Evolutionary conservation across 1,140 invertebrate species (phyloP).

Genomic region (Neodiprion fabricii): DNA sequence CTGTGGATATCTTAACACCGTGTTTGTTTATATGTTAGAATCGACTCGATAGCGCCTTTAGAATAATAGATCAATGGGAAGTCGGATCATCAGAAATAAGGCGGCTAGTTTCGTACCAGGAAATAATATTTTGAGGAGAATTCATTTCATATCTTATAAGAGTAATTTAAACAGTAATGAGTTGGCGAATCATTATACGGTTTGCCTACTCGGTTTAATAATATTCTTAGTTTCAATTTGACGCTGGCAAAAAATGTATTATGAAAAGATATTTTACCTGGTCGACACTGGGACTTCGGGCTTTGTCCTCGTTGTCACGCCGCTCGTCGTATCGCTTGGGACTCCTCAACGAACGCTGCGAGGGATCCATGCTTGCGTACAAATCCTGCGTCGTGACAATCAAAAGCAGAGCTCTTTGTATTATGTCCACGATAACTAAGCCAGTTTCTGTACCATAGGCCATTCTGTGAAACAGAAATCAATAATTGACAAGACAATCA

Average conservation of each 20-base stretch:
- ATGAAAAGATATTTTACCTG: constrained; percentile 71
- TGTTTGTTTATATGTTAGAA: too few relatives aligned
- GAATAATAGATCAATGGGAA: too few relatives aligned
- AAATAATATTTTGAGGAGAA: too few relatives aligned
- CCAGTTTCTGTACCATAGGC: constrained; percentile 96
- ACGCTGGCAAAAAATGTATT: constrained; percentile 17
- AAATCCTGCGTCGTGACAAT: constrained; percentile 86
- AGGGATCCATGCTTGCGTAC: constrained; percentile 88
- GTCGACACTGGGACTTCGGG: constrained; percentile 87
- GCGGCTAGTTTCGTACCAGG: background rate
- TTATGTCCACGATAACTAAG: constrained; percentile 91
- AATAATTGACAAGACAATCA: constrained; percentile 30
- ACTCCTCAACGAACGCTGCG: constrained; percentile 83
- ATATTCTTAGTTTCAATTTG: too few relatives aligned
- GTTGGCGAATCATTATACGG: too few relatives aligned
- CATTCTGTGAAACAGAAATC: constrained; percentile 70
- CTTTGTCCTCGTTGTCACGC: constrained; percentile 71
- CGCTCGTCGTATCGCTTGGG: constrained; percentile 72
- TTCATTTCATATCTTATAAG: too few relatives aligned
- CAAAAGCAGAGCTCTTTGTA: constrained; percentile 88
- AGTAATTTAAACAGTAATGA: too few relatives aligned
- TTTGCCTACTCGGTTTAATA: too few relatives aligned
- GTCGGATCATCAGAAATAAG: background rate
- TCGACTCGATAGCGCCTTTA: too few relatives aligned
- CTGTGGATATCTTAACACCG: too few relatives aligned